Evolutionary conservation across 2,113 vertebrate species (phyloP).

Genomic region (Hassar affinis): DNA sequence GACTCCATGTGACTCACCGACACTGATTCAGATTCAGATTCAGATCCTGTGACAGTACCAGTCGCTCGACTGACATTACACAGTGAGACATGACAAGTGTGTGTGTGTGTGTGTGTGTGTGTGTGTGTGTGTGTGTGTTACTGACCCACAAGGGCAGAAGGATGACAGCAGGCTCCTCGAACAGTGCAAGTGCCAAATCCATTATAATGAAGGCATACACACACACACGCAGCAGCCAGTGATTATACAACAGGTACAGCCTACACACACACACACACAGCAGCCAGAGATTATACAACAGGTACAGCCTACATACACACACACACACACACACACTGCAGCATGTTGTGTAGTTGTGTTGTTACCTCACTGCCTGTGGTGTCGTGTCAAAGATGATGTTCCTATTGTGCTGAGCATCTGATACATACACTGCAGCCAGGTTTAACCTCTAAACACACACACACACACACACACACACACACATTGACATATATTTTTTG

Average conservation of each 20-base stretch:
- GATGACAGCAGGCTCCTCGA: slow-evolving; percentile 85
- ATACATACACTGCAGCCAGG: slow-evolving; percentile 85
- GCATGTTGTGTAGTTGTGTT: neutral
- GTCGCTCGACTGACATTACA: neutral
- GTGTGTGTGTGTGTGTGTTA: too few relatives aligned
- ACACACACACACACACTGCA: slow-evolving; percentile 19
- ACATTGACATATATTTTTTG: neutral
- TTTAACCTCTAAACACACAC: slow-evolving; percentile 72
- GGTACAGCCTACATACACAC: slow-evolving; percentile 38
- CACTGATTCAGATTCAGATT: neutral
- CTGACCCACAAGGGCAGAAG: slow-evolving; percentile 82
- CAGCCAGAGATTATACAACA: too few relatives aligned
- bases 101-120: too few relatives aligned
- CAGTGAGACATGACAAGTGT: neutral
- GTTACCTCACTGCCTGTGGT: slow-evolving; percentile 82
- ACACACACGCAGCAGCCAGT: slow-evolving; percentile 74
- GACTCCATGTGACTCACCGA: neutral
- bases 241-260: slow-evolving; percentile 87
- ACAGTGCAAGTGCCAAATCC: slow-evolving; percentile 81
- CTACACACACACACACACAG: slow-evolving; percentile 61
- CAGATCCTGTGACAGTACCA: neutral
- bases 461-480: neutral
- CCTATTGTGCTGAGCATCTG: slow-evolving; percentile 89
- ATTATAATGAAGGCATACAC: slow-evolving; percentile 85
- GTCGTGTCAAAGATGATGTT: slow-evolving; percentile 87